A percentile compares a stretch with the other conserved stretches of the same genome.
Evolutionary conservation across 2,797 vertebrate species (phyloP).

Genomic region (Sebastes itinus): DNA sequence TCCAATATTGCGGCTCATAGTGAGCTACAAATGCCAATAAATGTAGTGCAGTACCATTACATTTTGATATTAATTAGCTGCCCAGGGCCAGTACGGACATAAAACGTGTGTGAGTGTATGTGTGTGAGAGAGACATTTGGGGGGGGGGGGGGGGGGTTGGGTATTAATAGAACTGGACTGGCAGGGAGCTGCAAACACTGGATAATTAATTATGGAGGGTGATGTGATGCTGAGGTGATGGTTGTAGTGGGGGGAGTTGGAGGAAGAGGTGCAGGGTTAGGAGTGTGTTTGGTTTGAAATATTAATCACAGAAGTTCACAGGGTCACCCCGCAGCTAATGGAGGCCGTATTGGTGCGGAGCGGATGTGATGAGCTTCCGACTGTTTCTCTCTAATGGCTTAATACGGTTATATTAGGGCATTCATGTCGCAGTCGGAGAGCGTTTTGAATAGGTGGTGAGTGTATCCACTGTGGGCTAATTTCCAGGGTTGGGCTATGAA

Average conservation of each 20-base stretch:
- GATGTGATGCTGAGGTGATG: slow-evolving; percentile 62
- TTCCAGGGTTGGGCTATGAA: slow-evolving; percentile 35
- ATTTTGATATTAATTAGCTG: slow-evolving; percentile 72
- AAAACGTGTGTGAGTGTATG: neutral
- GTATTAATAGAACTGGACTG: slow-evolving; percentile 65
- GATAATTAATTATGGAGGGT: slow-evolving; percentile 74
- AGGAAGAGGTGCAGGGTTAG: slow-evolving; percentile 40
- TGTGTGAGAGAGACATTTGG: neutral
- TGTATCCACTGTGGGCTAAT: slow-evolving; percentile 37
- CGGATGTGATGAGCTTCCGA: slow-evolving; percentile 60
- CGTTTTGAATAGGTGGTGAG: slow-evolving; percentile 41
- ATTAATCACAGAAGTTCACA: slow-evolving; percentile 70
- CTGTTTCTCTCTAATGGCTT: slow-evolving; percentile 66
- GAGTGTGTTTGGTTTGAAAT: slow-evolving; percentile 70
- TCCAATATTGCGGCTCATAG: slow-evolving; percentile 29
- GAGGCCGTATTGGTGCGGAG: slow-evolving; percentile 48
- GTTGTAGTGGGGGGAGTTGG: slow-evolving; percentile 16
- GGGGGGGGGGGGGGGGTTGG: neutral
- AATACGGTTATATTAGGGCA: slow-evolving; percentile 46
- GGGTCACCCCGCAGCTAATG: slow-evolving; percentile 73
- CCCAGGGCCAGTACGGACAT: slow-evolving; percentile 54
- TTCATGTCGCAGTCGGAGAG: slow-evolving; percentile 56
- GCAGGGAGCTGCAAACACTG: slow-evolving; percentile 58
- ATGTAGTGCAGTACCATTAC: slow-evolving; percentile 56
- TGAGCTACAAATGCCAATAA: slow-evolving; percentile 66